phyloP scores from a whole-genome alignment of 2,113 vertebrate genomes.

The Monopterus albus region DNA sequence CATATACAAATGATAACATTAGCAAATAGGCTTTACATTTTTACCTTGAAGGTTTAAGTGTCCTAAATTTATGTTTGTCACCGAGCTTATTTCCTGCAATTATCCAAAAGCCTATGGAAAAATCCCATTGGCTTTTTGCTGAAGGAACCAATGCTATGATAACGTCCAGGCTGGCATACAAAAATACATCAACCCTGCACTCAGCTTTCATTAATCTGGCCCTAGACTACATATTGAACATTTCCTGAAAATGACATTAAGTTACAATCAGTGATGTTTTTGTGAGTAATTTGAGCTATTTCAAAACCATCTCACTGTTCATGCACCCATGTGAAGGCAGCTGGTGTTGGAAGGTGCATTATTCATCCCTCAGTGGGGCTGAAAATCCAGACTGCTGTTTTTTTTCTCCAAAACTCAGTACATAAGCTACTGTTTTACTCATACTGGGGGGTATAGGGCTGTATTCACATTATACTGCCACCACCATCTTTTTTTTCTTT shows the following conservation, averaged over 20 bases:
- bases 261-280: neutral
- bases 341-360: conserved; percentile 48
- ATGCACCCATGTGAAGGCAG: conserved; percentile 22
- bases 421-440: neutral
- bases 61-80: too few relatives aligned
- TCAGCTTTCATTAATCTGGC: too few relatives aligned
- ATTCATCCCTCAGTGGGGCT: conserved; percentile 42
- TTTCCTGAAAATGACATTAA: neutral
- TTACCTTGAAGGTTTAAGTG: too few relatives aligned
- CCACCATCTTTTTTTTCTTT: conserved; percentile 5
- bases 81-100: too few relatives aligned
- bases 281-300: neutral
- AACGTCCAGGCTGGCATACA: too few relatives aligned
- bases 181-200: too few relatives aligned
- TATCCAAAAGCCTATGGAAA: too few relatives aligned
- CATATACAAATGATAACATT: too few relatives aligned
- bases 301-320: neutral
- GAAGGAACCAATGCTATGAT: too few relatives aligned
- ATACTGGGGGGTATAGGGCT: neutral
- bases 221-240: conserved; percentile 10
- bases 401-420: neutral
- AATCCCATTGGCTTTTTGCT: too few relatives aligned
- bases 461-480: conserved; percentile 9
- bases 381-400: conserved; percentile 36
- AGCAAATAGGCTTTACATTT: too few relatives aligned